phyloP scores from a whole-genome alignment of 2,113 vertebrate genomes.

The Haemorhous mexicanus region DNA sequence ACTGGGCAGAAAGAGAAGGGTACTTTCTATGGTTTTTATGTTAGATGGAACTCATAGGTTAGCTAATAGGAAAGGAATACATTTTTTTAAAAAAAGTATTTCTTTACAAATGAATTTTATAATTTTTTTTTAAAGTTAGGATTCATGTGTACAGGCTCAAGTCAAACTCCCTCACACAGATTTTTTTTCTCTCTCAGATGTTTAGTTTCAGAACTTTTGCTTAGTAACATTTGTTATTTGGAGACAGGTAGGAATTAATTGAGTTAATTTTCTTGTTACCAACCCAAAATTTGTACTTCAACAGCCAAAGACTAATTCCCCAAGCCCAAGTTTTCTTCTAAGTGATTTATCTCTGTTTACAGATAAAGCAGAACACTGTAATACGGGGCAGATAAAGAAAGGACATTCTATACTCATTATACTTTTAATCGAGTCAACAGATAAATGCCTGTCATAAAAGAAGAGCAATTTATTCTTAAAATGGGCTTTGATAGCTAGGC shows the following conservation, averaged over 20 bases:
- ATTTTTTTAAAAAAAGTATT: accelerated
- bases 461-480: neutral
- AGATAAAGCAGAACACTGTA: neutral
- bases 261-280: neutral
- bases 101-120: neutral
- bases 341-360: slow-evolving; percentile 32
- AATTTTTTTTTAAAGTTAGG: neutral
- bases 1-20: neutral
- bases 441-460: slow-evolving; percentile 27
- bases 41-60: neutral
- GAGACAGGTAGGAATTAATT: neutral
- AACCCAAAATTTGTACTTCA: neutral
- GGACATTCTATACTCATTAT: slow-evolving; percentile 10
- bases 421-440: neutral
- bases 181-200: neutral
- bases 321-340: neutral
- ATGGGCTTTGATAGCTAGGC: neutral
- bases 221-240: neutral
- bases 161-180: neutral
- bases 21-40: neutral
- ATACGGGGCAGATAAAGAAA: neutral
- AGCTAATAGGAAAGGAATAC: neutral
- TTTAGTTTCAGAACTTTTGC: neutral
- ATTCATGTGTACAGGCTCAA: neutral
- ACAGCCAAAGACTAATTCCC: neutral